Percentiles rank a stretch among this genome's conserved stretches.
These are phyloP conservation scores for Megalops atlanticus DNA, from an alignment of 2,113 vertebrate genomes.

Conservation along the genomic window DNA sequence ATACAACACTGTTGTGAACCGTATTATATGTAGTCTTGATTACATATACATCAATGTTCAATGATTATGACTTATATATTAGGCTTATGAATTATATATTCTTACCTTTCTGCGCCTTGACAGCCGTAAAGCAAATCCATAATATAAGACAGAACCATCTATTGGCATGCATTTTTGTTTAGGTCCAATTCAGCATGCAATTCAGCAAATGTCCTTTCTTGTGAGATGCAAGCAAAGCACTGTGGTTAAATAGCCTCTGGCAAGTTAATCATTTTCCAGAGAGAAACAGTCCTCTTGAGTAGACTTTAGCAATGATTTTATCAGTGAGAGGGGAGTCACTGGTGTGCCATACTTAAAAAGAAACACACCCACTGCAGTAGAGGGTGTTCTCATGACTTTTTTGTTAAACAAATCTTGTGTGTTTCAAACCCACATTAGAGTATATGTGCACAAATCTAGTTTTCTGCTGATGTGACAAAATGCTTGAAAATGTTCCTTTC, in stretches of 20 bases:
- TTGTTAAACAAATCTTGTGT: too few species aligned
- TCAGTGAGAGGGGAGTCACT: not conserved
- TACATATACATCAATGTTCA: too few species aligned
- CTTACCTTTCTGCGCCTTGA: slow-evolving; percentile 9
- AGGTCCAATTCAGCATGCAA: too few species aligned
- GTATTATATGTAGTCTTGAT: too few species aligned
- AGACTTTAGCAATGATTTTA: not conserved
- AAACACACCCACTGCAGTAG: not conserved
- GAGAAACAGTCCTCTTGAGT: not conserved
- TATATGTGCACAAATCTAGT: too few species aligned
- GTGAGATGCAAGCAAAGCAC: not conserved
- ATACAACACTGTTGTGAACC: too few species aligned
- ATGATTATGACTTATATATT: too few species aligned
- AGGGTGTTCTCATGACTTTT: too few species aligned
- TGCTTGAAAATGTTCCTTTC: too few species aligned
- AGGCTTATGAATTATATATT: too few species aligned
- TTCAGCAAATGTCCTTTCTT: not conserved
- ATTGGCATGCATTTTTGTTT: slow-evolving; percentile 2
- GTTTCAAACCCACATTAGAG: too few species aligned
- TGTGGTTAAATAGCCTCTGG: slow-evolving; percentile 15
- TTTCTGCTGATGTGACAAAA: too few species aligned
- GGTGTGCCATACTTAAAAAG: not conserved
- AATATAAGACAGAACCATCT: not conserved
- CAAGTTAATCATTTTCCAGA: slow-evolving; percentile 31
- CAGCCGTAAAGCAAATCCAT: not conserved